Base-by-base conservation (phyloP, 2,888 invertebrate species). In the Coenonympha arcania region DNA sequence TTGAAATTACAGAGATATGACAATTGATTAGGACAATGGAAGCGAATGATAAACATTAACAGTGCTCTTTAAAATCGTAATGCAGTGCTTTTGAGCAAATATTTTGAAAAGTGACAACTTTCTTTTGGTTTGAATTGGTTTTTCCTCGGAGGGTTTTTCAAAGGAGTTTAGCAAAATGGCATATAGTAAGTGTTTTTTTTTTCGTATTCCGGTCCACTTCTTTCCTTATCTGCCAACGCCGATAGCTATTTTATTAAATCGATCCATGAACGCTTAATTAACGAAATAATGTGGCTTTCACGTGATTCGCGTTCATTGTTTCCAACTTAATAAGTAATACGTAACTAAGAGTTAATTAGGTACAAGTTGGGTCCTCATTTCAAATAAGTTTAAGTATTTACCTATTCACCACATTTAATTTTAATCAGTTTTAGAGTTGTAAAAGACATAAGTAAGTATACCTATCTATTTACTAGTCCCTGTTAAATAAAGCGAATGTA, bases 151-250 rank as follows among this genome's bases (percentile, higher is more conserved):
- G n/a, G n/a, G 3, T 9, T 45, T 9, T 9, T 43, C 13, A 11
- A 31, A 37, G 18, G 18, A 22, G 44, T 26, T 45, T 41, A 36
- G 52, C 15, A 49, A 46, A 24, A 64, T 64, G 64, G 56, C 64
- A 34, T 53, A 61, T 34, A 47, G 63, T 64, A 51, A 64, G 64
- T 63, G 4, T 9, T 33, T 4, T 16, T 9, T 33, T 9, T 16
- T 9, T 33, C 16, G 1, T 6, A 13, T 11, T 30, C 6, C 9
- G 2, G 2, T 13, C 8, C 31, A 13, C 31, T 31, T 15, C n/a
- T 37, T 37, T 20, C 8, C 36, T 39, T 39, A 37, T 39, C 22
- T 37, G 3, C 13, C 11, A 4, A 20, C 6, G 37, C 8, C 20
- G 6, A 22, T 2, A 22, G 5, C 4, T 6, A 33, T 3, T 19